A percentile compares a stretch with the other conserved stretches of the same genome.
phyloP scores from a whole-genome alignment of 2,113 vertebrate genomes.

The Gymnorhina tibicen region DNA sequence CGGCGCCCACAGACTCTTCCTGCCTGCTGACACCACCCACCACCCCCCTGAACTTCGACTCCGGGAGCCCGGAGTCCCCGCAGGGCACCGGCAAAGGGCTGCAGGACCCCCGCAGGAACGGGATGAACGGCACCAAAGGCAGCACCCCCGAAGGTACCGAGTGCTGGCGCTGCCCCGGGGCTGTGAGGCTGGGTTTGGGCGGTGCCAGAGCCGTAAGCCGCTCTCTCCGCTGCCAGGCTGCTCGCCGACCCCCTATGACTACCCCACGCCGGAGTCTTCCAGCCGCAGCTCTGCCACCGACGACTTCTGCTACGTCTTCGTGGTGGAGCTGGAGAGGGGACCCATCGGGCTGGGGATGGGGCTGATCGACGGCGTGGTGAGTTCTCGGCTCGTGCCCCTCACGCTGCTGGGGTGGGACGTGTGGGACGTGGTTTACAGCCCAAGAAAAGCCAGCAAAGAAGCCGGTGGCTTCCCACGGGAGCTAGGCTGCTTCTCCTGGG shows the following conservation, averaged over 20 bases:
- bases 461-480: background rate
- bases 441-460: background rate
- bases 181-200: background rate
- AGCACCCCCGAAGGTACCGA: conserved; percentile 74
- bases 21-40: conserved; percentile 88
- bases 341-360: conserved; percentile 94
- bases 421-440: background rate
- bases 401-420: accelerated
- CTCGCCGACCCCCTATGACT: conserved; percentile 53
- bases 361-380: conserved; percentile 93
- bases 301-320: conserved; percentile 87
- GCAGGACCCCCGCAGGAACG: conserved; percentile 67
- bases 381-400: background rate
- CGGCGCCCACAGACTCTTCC: conserved; percentile 69
- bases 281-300: conserved; percentile 80
- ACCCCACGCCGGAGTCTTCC: conserved; percentile 79
- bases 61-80: background rate
- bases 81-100: conserved; percentile 60
- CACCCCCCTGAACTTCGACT: conserved; percentile 81
- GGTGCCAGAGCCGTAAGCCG: accelerated
- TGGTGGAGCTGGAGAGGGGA: conserved; percentile 93
- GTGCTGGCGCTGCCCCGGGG: background rate
- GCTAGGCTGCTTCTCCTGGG: background rate
- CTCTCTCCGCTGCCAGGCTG: conserved; percentile 28
- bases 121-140: background rate